phyloP scores from a whole-genome alignment of 1,140 invertebrate species.

The Dysdera silvatica region DNA sequence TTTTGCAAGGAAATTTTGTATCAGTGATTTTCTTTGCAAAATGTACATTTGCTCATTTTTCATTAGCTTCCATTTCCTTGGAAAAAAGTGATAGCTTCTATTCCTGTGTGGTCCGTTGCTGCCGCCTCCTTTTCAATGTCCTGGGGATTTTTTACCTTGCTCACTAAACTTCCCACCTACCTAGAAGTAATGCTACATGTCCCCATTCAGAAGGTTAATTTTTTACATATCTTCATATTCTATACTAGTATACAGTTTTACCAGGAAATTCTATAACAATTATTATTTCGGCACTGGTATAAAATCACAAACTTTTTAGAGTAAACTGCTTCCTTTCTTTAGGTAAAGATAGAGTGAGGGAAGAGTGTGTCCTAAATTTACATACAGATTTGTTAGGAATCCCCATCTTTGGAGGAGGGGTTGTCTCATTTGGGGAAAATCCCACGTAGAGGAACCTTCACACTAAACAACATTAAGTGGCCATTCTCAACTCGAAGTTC shows the following conservation, averaged over 20 bases:
- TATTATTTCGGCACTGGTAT: background rate
- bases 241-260: too few relatives aligned
- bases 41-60: background rate
- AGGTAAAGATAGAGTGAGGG: too few relatives aligned
- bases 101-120: slow-evolving; percentile 84
- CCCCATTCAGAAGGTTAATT: slow-evolving; percentile 30
- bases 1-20: background rate
- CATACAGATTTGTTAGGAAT: too few relatives aligned
- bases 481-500: too few relatives aligned
- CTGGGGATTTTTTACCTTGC: slow-evolving; percentile 88
- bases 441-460: too few relatives aligned
- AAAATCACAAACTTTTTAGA: too few relatives aligned
- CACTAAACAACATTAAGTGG: too few relatives aligned
- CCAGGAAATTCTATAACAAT: background rate
- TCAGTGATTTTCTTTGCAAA: background rate
- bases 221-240: too few relatives aligned
- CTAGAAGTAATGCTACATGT: slow-evolving; percentile 60
- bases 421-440: too few relatives aligned
- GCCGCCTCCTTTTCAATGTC: slow-evolving; percentile 80
- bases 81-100: slow-evolving; percentile 64
- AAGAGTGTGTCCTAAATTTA: too few relatives aligned
- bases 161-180: slow-evolving; percentile 68
- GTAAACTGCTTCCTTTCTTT: too few relatives aligned
- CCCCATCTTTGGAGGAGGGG: too few relatives aligned
- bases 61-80: slow-evolving; percentile 54